A percentile compares a stretch with the other conserved stretches of the same genome.
phyloP scores from a whole-genome alignment of 2,888 invertebrate species.

The Tenthredo scrophulariae region DNA sequence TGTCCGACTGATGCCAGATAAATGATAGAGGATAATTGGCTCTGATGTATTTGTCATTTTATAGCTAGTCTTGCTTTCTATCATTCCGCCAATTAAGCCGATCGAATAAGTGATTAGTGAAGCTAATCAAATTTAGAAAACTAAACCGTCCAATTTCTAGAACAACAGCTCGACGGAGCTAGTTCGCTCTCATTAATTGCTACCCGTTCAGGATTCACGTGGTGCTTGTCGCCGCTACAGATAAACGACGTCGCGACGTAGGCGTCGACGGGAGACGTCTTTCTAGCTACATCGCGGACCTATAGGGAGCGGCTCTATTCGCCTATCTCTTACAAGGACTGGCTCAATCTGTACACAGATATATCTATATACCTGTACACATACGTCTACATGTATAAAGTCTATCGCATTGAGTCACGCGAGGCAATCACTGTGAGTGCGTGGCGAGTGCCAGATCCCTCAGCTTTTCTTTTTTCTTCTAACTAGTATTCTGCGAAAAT shows the following conservation, averaged over 20 bases:
- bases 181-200: slow-evolving; percentile 38
- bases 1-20: not conserved
- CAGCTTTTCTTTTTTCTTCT: not conserved
- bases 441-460: slow-evolving; percentile 39
- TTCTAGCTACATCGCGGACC: not conserved
- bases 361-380: not conserved
- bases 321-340: slow-evolving; percentile 18
- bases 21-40: slow-evolving; percentile 27
- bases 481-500: not conserved
- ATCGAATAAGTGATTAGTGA: slow-evolving; percentile 32
- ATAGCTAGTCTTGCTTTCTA: slow-evolving; percentile 6
- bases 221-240: slow-evolving; percentile 1
- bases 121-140: slow-evolving; percentile 44
- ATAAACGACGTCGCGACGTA: slow-evolving; percentile 46
- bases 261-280: slow-evolving; percentile 36
- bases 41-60: slow-evolving; percentile 37
- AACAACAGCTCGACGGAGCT: not conserved
- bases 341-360: slow-evolving; percentile 10
- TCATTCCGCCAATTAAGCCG: slow-evolving; percentile 11
- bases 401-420: slow-evolving; percentile 58
- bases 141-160: not conserved
- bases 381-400: not conserved
- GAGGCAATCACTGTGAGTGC: slow-evolving; percentile 61
- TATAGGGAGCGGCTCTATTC: slow-evolving; percentile 19
- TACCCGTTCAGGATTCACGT: slow-evolving; percentile 33